Evolutionary conservation across 64 coral and sea anemone species (phyloP), one percentile per base, ranked within the genome.

Genomic region (Montipora sp.): DNA sequence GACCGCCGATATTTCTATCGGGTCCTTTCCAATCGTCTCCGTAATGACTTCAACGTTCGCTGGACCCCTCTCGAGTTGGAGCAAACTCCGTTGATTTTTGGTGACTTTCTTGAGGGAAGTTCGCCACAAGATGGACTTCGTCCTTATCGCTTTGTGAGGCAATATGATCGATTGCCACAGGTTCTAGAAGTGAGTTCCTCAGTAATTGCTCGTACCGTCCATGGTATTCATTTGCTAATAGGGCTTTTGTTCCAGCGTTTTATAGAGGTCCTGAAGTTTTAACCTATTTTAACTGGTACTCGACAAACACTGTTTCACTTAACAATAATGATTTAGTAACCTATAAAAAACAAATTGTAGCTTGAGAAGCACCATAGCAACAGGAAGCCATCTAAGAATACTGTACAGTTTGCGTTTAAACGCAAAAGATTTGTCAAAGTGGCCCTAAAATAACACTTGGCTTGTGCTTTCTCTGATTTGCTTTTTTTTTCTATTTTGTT

Each of bases 1-100:
- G 98, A 99, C 85, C 98, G 98, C 2, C 44, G 83, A 19, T 99
- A 87, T 89, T 99, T 99, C 67, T 94, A 89, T 66, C 74, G 76
- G 44, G 69, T 94, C 16, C 53, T 99, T 43, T 93, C 92, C 0
- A 92, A 96, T 18, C 90, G 93, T 47, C 89, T 99, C 7, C 94
- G 92, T 50, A 83, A 87, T 43, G 89, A 84, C 16, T 94, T 99
- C 16, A 90, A 83, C 63, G 48, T 90, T 24, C 90, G 69, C 65
- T 92, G 89, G 88, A 89, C 59, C 45, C 51, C 89, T 36, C 88
- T 92, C 5, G 86, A 76, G 48, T 79, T 99, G 46, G 84, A 91
- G 43, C 74, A 96, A 67, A 88, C 91, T 45, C 91, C 98, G 14
- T 43, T 99, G 67, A 84, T 99, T 67, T 99, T 96, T 90, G 98